Percentiles rank a stretch among this genome's conserved stretches.
Conservation (phyloP, 64 coral and sea anemone species). For the Catalaphyllia jardinei region DNA sequence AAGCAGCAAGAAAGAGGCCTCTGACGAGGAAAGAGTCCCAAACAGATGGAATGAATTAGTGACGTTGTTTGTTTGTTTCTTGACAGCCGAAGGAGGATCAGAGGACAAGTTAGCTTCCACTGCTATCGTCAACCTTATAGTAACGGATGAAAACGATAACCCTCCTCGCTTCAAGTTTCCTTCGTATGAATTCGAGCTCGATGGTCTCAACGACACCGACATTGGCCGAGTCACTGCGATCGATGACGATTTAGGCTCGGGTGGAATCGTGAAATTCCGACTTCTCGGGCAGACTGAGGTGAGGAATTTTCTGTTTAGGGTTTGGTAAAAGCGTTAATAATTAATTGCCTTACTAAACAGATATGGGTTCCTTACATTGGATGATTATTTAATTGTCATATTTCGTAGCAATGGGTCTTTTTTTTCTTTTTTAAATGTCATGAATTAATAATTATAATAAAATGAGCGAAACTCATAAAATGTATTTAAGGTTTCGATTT, state of each 20-base stretch:
- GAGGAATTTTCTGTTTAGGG: not conserved
- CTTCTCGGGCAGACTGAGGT: slow-evolving; percentile 74
- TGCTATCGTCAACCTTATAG: slow-evolving; percentile 57
- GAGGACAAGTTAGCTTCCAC: slow-evolving; percentile 31
- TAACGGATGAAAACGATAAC: slow-evolving; percentile 79
- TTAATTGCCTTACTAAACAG: too few species aligned
- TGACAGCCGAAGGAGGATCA: slow-evolving; percentile 35
- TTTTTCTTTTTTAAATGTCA: too few species aligned
- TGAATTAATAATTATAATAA: too few species aligned
- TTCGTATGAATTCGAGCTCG: slow-evolving; percentile 45
- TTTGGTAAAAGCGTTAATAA: not conserved
- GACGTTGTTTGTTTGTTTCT: not conserved
- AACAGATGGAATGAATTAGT: not conserved
- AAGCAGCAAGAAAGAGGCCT: too few species aligned
- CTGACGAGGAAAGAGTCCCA: too few species aligned
- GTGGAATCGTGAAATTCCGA: slow-evolving; percentile 80
- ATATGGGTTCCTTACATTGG: too few species aligned
- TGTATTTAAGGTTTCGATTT: too few species aligned
- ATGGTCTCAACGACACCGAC: not conserved
- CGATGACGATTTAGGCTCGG: slow-evolving; percentile 68
- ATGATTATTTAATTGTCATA: too few species aligned
- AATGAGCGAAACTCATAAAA: too few species aligned
- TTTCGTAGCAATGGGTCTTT: too few species aligned
- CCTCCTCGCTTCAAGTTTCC: slow-evolving; percentile 43
- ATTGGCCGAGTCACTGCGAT: slow-evolving; percentile 57